Evolutionary conservation across 2,113 vertebrate genomes (phyloP).

Genomic region (Rhadina sibilatrix): DNA sequence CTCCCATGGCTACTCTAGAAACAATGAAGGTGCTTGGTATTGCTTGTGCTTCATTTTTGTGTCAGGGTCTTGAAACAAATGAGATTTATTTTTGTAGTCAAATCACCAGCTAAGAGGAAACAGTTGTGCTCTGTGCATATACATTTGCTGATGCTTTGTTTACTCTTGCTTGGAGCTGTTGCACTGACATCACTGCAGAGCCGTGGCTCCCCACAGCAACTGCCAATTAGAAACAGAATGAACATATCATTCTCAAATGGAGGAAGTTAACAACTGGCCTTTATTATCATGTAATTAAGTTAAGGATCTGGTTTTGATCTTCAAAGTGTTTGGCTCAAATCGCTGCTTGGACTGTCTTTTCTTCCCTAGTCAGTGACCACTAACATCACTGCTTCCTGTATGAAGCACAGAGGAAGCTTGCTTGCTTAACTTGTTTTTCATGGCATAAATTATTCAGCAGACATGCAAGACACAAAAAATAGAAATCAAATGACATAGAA

Average conservation of each 20-base stretch:
- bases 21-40: background rate
- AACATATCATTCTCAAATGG: constrained; percentile 1
- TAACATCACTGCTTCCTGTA: background rate
- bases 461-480: background rate
- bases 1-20: background rate
- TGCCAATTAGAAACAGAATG: constrained; percentile 20
- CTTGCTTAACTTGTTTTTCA: constrained; percentile 5
- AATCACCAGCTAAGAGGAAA: constrained; percentile 14
- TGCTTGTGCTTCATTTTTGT: background rate
- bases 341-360: background rate
- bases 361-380: background rate
- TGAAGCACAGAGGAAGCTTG: background rate
- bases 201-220: background rate
- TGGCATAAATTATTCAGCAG: background rate
- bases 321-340: background rate
- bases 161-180: background rate
- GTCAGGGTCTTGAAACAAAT: background rate
- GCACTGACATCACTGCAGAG: constrained; percentile 23
- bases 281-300: constrained; percentile 41
- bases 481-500: background rate
- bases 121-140: background rate
- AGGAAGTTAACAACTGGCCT: constrained; percentile 28
- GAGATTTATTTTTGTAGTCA: constrained; percentile 6
- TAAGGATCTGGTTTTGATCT: constrained; percentile 30
- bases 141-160: background rate